A percentile compares a stretch with the other conserved stretches of the same genome.
Conservation (phyloP, 2,888 invertebrate species). For the Lucinisca nassula region DNA sequence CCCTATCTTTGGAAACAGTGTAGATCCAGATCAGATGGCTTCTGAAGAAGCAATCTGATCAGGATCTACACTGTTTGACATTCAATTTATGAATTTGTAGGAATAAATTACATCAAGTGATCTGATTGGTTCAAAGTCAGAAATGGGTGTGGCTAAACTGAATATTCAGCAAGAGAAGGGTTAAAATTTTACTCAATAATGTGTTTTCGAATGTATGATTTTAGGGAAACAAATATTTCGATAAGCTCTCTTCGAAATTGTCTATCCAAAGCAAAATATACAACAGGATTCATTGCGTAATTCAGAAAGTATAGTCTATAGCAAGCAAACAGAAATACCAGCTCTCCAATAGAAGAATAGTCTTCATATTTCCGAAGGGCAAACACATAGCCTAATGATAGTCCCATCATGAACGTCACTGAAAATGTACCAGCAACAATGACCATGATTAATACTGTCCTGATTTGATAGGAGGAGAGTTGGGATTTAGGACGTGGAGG, state of each 20-base stretch:
- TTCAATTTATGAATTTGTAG: too few species aligned
- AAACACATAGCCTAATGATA: background rate
- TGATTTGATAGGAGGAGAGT: background rate
- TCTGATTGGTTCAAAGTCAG: too few species aligned
- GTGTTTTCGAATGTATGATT: too few species aligned
- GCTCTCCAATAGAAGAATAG: background rate
- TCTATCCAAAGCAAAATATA: background rate
- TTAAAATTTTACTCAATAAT: too few species aligned
- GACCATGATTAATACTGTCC: background rate
- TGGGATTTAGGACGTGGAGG: background rate
- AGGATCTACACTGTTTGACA: too few species aligned
- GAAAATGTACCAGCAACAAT: background rate
- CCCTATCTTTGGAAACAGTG: too few species aligned
- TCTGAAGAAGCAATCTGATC: too few species aligned
- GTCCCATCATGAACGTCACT: background rate
- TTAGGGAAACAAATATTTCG: background rate
- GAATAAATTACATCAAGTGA: too few species aligned
- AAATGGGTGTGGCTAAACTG: too few species aligned
- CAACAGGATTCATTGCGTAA: background rate
- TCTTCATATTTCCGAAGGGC: background rate
- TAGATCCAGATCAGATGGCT: too few species aligned
- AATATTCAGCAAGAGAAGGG: too few species aligned
- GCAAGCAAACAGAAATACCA: background rate
- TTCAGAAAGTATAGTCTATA: background rate
- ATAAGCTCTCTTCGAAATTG: background rate